Conservation (phyloP, 2,113 vertebrate genomes). For the Dipodomys ordii region DNA sequence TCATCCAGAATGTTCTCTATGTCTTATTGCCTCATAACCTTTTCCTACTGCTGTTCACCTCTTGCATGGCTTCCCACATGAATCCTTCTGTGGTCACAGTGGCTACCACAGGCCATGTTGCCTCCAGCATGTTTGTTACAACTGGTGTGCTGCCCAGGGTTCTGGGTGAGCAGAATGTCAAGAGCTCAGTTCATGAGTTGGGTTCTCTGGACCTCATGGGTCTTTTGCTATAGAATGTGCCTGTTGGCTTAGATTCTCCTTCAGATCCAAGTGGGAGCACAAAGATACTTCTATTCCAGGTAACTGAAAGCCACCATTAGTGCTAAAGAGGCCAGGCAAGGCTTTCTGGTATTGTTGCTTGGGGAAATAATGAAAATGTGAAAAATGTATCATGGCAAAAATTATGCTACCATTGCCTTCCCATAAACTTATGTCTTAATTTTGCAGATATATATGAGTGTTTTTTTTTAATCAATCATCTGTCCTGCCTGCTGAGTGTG, state of each 20-base stretch:
- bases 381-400: not conserved
- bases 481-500: not conserved
- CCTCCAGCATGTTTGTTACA: not conserved
- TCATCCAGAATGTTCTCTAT: not conserved
- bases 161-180: not conserved
- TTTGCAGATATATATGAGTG: too few species aligned
- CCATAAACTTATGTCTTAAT: not conserved
- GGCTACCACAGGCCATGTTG: fast-evolving
- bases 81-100: not conserved
- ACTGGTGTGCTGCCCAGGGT: fast-evolving
- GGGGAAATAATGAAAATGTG: not conserved
- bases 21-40: too few species aligned
- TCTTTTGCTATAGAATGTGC: not conserved
- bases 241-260: not conserved
- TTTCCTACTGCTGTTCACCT: too few species aligned
- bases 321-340: not conserved
- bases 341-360: not conserved
- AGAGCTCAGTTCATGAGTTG: not conserved
- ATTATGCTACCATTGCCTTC: not conserved
- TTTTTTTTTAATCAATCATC: not conserved
- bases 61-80: not conserved
- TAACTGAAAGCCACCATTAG: not conserved
- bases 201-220: fast-evolving
- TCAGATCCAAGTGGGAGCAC: not conserved
- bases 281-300: too few species aligned